These are phyloP conservation scores for Salmo trutta DNA, from an alignment of 2,797 vertebrate species.

Conservation along the genomic window DNA sequence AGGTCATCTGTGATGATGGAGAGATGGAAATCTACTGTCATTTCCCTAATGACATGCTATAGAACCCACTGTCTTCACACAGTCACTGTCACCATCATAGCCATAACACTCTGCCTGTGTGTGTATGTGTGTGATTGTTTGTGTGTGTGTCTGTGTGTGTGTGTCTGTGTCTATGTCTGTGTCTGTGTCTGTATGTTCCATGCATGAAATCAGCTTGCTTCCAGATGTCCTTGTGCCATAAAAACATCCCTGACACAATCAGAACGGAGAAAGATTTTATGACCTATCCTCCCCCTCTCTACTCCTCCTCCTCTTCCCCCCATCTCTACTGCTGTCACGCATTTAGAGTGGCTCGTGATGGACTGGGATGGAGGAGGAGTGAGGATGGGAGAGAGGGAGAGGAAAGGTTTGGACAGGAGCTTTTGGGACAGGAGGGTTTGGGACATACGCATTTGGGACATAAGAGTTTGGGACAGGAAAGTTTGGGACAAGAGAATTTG, in stretches of 20 bases:
- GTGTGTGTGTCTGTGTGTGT: not conserved
- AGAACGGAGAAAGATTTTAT: constrained; percentile 6
- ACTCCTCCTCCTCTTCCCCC: not conserved
- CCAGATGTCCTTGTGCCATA: constrained; percentile 14
- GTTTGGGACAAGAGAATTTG: not conserved
- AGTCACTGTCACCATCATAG: not conserved
- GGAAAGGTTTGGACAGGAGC: not conserved
- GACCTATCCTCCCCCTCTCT: not conserved
- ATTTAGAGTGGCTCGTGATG: constrained; percentile 3
- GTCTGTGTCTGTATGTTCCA: not conserved
- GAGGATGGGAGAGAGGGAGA: not conserved
- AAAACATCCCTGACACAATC: constrained; percentile 23
- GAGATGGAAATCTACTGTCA: not conserved
- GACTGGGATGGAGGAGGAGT: not conserved
- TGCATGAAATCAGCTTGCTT: constrained; percentile 11
- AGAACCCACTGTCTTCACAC: not conserved
- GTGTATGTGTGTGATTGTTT: not conserved
- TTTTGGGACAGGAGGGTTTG: not conserved
- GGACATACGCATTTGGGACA: too few species aligned
- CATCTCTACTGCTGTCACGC: not conserved
- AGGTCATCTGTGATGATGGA: not conserved
- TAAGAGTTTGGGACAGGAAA: not conserved
- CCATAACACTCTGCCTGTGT: not conserved
- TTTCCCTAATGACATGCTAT: not conserved
- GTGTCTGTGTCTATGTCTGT: not conserved